Evolutionary conservation across 2,113 vertebrate genomes (phyloP), one percentile per base, ranked within the genome.

Genomic region (Silurus asotus): DNA sequence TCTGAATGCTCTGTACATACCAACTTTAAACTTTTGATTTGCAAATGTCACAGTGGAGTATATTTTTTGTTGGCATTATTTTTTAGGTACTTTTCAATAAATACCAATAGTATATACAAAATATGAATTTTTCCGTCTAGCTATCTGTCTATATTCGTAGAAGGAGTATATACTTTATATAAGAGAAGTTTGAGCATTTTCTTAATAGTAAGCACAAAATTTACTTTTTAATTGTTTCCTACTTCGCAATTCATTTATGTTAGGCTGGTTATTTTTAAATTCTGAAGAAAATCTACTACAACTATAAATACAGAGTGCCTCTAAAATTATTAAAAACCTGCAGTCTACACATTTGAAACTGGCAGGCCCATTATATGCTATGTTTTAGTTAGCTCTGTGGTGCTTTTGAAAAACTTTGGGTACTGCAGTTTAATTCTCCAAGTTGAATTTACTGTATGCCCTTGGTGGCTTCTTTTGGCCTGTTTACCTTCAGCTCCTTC

Each of bases 401-500:
- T 69, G 1, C 72, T 55, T 45, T 61, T 75, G 45, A 13, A 49
- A 67, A 64, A 28, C 65, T 20, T 64, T 59, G 19, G 45, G 20
- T 76, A 53, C 8, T 7, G 28, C 17, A 77, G 8, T 59, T 69
- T 78, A 49, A 67, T 7, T 56, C 61, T 51, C 55, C 17, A 70
- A 81, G 48, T 85, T 87, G 37, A 37, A 37, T 37, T 49, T 11
- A 59, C 59, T 65, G 72, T 17, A 64, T 81, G 69, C 49, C 56
- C 74, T 87, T 87, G 69, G 51, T 84, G 17, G 81, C 65, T 79
- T 76, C 37, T 28, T 86, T 77, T 20, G 37, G 28, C 70, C 5
- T 86, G 17, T 82, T 88, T 58, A 79, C 75, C 86, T 78, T 81
- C 49, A 61, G 74, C 53, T 64, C 13, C 14, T 53, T 45, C 28